Conservation (phyloP, 2,113 vertebrate species). For the Myanophis thanlyinensis region DNA sequence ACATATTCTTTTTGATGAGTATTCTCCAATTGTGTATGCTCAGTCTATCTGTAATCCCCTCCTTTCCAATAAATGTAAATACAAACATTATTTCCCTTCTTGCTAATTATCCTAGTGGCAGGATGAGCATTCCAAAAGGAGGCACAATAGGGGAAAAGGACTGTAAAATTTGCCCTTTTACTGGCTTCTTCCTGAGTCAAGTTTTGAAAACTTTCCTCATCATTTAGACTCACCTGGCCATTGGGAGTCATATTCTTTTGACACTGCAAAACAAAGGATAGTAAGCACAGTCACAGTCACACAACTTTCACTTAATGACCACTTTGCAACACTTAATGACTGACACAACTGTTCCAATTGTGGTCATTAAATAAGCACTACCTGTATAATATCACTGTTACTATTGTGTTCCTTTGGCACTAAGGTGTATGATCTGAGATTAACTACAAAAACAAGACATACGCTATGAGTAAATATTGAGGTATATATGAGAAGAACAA, state of each 20-base stretch:
- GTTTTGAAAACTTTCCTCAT: background rate
- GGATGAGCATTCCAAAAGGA: background rate
- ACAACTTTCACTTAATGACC: background rate
- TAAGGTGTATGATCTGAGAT: background rate
- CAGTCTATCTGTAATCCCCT: background rate
- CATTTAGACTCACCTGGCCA: too few relatives aligned
- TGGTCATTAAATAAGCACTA: background rate
- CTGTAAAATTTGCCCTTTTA: background rate
- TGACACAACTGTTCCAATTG: background rate
- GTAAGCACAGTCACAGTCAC: too few relatives aligned
- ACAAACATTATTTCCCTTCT: background rate
- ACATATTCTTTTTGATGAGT: background rate
- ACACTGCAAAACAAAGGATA: too few relatives aligned
- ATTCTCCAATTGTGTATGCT: background rate
- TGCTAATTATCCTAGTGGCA: background rate
- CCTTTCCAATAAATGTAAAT: background rate
- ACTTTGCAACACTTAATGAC: background rate
- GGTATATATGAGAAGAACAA: background rate
- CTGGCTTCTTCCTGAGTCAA: background rate
- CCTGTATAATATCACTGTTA: background rate
- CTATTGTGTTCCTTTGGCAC: background rate
- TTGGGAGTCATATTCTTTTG: too few relatives aligned
- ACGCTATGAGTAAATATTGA: background rate
- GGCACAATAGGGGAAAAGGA: background rate
- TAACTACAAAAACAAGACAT: background rate